Percentiles rank a stretch among this genome's conserved stretches.
phyloP scores from a whole-genome alignment of 2,797 vertebrate species.

The Hydrocynus forskahlii region DNA sequence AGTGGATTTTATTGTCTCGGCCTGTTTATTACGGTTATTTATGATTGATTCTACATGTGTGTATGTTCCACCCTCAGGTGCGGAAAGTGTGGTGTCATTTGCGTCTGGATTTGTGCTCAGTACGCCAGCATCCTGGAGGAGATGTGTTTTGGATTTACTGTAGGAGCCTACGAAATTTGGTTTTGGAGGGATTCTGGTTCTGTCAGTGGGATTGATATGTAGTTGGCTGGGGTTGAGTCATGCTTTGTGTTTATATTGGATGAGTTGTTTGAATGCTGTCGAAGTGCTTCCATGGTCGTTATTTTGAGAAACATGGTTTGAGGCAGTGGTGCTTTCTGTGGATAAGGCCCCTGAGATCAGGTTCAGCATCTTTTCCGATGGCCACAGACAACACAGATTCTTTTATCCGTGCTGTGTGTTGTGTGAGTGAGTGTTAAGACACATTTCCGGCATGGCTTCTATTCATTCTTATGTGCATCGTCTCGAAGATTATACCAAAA shows the following conservation, averaged over 20 bases:
- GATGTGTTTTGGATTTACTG: conserved; percentile 61
- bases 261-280: conserved; percentile 62
- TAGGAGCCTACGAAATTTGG: conserved; percentile 51
- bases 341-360: conserved; percentile 62
- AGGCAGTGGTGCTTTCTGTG: conserved; percentile 56
- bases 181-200: conserved; percentile 54
- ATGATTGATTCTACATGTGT: conserved; percentile 58
- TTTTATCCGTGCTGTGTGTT: conserved; percentile 23
- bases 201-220: conserved; percentile 71
- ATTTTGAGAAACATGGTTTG: conserved; percentile 69
- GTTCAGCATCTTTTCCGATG: conserved; percentile 49
- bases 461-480: conserved; percentile 34
- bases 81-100: conserved; percentile 59
- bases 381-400: conserved; percentile 39
- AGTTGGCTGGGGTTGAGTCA: conserved; percentile 68
- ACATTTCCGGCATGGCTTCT: conserved; percentile 20
- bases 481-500: conserved; percentile 50
- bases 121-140: conserved; percentile 53
- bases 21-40: conserved; percentile 57
- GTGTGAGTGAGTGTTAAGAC: conserved; percentile 25
- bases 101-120: conserved; percentile 70
- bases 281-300: conserved; percentile 61
- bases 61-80: conserved; percentile 53
- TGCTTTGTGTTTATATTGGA: conserved; percentile 68
- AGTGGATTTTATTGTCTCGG: conserved; percentile 52